These are phyloP conservation scores for Mesaphorura yosii DNA, from an alignment of 1,140 invertebrate genomes.

Conservation along the genomic window DNA sequence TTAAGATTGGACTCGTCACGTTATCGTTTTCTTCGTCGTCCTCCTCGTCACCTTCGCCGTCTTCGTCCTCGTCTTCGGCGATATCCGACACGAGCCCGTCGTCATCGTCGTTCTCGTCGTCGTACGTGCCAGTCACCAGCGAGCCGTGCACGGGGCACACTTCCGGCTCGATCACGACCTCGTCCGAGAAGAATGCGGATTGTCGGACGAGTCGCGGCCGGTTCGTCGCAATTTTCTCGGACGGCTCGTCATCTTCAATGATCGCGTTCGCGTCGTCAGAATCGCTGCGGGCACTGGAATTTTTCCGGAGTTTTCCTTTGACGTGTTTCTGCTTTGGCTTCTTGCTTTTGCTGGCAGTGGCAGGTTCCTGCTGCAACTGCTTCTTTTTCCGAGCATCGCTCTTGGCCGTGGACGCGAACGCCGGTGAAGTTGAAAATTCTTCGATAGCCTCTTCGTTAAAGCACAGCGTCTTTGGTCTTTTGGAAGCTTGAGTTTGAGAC, in stretches of 20 bases:
- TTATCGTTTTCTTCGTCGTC: conserved; percentile 13
- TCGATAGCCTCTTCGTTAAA: conserved; percentile 1
- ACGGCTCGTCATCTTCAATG: conserved; percentile 27
- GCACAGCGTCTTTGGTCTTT: conserved; percentile 1
- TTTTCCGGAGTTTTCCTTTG: conserved; percentile 2
- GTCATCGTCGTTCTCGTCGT: conserved; percentile 21
- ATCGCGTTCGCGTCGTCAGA: background rate
- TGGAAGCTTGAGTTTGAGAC: background rate
- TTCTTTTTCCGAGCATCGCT: background rate
- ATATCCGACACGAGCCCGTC: conserved; percentile 11
- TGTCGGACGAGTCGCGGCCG: conserved; percentile 24
- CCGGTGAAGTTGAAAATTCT: too few species aligned
- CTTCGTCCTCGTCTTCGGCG: conserved; percentile 19
- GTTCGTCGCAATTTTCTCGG: conserved; percentile 31
- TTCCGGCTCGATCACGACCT: conserved; percentile 31
- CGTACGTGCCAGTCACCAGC: conserved; percentile 25
- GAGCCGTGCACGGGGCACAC: conserved; percentile 26
- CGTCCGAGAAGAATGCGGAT: conserved; percentile 30
- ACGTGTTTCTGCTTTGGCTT: conserved; percentile 5
- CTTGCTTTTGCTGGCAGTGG: background rate
- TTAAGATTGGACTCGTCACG: conserved; percentile 26
- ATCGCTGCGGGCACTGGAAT: background rate
- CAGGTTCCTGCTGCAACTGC: background rate
- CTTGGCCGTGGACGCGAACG: background rate
- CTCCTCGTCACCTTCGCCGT: conserved; percentile 22